Percentiles rank a stretch among this genome's conserved stretches.
Evolutionary conservation across 2,797 vertebrate genomes (phyloP).

Genomic region (Melanotaenia pygmaea): DNA sequence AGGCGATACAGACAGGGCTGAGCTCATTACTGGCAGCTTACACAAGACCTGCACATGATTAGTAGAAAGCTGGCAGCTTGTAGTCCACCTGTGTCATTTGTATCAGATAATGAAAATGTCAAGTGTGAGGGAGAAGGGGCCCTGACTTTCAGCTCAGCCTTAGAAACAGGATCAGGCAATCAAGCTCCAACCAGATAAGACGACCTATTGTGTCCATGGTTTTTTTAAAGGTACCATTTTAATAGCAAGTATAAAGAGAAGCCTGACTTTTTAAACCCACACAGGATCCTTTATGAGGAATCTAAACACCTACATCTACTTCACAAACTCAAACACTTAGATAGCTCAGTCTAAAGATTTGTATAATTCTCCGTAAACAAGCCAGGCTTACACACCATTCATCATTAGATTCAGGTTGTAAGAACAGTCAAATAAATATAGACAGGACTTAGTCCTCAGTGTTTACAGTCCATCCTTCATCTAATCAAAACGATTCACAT

Average conservation of each 20-base stretch:
- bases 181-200: constrained; percentile 33
- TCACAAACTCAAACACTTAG: background rate
- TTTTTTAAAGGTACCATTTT: constrained; percentile 21
- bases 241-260: constrained; percentile 29
- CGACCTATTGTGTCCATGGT: background rate
- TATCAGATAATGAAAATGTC: constrained; percentile 52
- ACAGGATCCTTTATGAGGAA: background rate
- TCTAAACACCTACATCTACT: background rate
- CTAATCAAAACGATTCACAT: constrained; percentile 37
- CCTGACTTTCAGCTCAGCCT: constrained; percentile 24
- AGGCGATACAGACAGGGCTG: constrained; percentile 22
- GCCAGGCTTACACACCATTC: constrained; percentile 1
- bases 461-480: constrained; percentile 15
- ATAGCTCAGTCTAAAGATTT: constrained; percentile 18
- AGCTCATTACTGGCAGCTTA: constrained; percentile 33
- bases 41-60: constrained; percentile 14
- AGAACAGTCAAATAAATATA: constrained; percentile 36
- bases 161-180: constrained; percentile 15
- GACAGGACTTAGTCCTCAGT: constrained; percentile 25
- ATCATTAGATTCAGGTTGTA: constrained; percentile 11
- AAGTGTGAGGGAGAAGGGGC: constrained; percentile 9
- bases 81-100: constrained; percentile 33
- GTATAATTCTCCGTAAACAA: constrained; percentile 14
- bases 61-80: constrained; percentile 22
- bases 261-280: background rate